Conservation (phyloP, 2,888 invertebrate genomes). For the Lasiommata megera region DNA sequence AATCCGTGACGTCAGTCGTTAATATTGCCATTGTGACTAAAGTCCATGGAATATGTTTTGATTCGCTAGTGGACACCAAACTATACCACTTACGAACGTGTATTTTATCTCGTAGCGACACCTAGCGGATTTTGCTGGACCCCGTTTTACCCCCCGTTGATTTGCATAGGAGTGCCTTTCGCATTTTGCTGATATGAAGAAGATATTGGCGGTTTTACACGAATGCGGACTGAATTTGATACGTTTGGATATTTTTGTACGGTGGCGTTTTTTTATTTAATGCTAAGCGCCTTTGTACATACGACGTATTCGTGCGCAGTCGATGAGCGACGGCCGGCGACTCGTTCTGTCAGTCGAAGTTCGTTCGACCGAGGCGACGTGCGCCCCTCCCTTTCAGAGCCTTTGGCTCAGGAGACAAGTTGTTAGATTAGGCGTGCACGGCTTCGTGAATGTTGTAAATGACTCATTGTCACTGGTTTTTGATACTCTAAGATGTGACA, state of each 20-base stretch:
- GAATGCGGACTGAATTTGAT: slow-evolving; percentile 64
- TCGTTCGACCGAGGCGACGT: no score
- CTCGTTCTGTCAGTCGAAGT: no score
- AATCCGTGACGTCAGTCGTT: no score
- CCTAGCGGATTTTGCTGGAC: slow-evolving; percentile 17
- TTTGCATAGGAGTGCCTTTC: slow-evolving; percentile 69
- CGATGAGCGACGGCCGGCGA: background rate
- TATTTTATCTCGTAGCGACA: background rate
- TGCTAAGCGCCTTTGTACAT: slow-evolving; percentile 36
- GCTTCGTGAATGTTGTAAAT: no score
- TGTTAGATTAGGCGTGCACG: no score
- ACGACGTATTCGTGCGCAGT: background rate
- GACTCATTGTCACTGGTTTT: no score
- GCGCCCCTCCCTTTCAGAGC: no score
- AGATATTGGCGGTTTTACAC: slow-evolving; percentile 48
- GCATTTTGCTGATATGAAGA: slow-evolving; percentile 44
- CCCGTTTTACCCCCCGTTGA: slow-evolving; percentile 35
- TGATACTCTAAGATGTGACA: no score
- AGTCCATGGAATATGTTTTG: background rate
- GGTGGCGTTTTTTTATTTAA: slow-evolving; percentile 39
- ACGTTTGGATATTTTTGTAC: slow-evolving; percentile 57
- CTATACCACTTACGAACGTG: background rate
- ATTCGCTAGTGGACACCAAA: background rate
- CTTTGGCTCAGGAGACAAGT: no score
- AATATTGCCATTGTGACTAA: no score